phyloP scores from a whole-genome alignment of 2,113 vertebrate genomes.

The Spermophilus dauricus region DNA sequence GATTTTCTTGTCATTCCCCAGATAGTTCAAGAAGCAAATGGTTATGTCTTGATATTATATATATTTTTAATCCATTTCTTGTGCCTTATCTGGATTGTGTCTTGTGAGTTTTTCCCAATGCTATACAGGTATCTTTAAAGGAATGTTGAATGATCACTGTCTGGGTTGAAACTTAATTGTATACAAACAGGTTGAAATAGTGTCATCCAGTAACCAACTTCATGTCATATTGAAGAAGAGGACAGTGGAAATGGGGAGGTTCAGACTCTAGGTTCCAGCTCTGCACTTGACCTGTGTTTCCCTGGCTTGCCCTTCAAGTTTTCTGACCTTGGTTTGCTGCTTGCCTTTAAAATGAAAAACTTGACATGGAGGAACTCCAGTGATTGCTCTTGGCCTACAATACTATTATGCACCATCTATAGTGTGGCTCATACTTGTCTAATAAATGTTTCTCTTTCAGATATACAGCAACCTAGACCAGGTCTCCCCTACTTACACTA shows the following conservation, averaged over 20 bases:
- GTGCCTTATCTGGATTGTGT: background rate
- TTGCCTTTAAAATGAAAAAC: background rate
- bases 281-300: background rate
- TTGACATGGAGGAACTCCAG: background rate
- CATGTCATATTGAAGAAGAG: background rate
- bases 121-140: background rate
- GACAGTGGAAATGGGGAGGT: background rate
- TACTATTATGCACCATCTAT: background rate
- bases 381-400: background rate
- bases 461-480: background rate
- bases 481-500: background rate
- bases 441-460: background rate
- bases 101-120: background rate
- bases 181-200: background rate
- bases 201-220: background rate
- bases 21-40: constrained; percentile 63
- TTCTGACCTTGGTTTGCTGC: background rate
- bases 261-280: background rate
- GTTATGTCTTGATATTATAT: background rate
- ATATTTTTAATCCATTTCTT: constrained; percentile 10
- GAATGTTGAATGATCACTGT: background rate
- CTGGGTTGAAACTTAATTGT: background rate
- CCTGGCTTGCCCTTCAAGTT: background rate
- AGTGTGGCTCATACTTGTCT: background rate
- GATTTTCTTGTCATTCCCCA: constrained; percentile 16